These are phyloP conservation scores for Prinia subflava DNA, from an alignment of 2,113 vertebrate genomes.

Conservation along the genomic window DNA sequence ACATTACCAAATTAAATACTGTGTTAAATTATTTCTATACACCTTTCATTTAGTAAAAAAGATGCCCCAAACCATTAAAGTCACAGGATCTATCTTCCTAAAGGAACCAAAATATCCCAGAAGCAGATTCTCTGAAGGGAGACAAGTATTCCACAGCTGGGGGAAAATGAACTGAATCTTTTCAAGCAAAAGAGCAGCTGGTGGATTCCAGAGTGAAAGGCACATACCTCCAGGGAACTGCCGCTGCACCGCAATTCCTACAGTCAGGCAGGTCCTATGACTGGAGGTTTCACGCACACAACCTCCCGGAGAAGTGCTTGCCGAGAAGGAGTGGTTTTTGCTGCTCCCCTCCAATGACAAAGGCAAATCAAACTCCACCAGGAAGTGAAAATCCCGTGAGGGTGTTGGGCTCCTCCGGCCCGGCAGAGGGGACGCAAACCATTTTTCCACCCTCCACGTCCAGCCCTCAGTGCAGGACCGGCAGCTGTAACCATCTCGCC, in stretches of 20 bases:
- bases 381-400: conserved; percentile 10
- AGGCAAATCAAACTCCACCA: conserved; percentile 33
- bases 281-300: not conserved
- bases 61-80: not conserved
- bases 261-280: not conserved
- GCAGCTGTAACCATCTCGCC: not conserved
- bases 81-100: not conserved
- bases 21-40: not conserved
- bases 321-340: conserved; percentile 41
- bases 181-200: not conserved
- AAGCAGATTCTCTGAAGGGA: not conserved
- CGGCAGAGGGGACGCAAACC: not conserved
- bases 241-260: not conserved
- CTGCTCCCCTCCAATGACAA: conserved; percentile 41
- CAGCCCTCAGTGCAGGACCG: not conserved
- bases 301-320: not conserved
- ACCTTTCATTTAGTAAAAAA: not conserved
- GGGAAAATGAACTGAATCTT: not conserved
- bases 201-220: not conserved
- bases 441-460: not conserved
- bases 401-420: not conserved
- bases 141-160: not conserved
- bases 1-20: not conserved
- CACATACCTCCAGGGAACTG: conserved; percentile 41
- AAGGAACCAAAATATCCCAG: not conserved